Percentiles rank a stretch among this genome's conserved stretches.
Conservation (phyloP, 1,140 invertebrate genomes). For the Eumaeus atala region DNA sequence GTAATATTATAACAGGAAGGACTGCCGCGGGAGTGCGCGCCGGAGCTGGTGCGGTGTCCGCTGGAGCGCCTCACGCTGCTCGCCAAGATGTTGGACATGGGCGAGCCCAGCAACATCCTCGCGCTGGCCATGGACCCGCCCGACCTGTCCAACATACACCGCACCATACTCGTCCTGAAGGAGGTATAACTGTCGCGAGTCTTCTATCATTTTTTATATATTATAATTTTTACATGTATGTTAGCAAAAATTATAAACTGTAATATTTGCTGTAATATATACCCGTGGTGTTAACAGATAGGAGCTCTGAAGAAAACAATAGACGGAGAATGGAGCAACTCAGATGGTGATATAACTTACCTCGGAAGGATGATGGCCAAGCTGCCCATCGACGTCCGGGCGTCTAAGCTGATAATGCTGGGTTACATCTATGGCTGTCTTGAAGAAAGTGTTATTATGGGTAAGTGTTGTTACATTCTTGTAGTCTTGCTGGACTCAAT, state of each 20-base stretch:
- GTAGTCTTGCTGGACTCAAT: too few relatives aligned
- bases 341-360: conserved; percentile 93
- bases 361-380: conserved; percentile 88
- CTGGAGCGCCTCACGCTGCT: conserved; percentile 89
- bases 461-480: conserved; percentile 68
- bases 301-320: conserved; percentile 80
- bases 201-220: too few relatives aligned
- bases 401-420: conserved; percentile 90
- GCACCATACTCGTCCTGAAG: conserved; percentile 89
- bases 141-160: conserved; percentile 85
- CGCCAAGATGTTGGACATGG: conserved; percentile 89
- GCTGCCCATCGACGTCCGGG: conserved; percentile 87
- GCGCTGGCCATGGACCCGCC: conserved; percentile 92
- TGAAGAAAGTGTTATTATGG: conserved; percentile 91
- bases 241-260: too few relatives aligned
- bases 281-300: conserved; percentile 61
- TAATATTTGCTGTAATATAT: too few relatives aligned
- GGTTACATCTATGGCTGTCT: conserved; percentile 91
- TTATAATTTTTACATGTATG: too few relatives aligned
- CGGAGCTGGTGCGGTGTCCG: conserved; percentile 88
- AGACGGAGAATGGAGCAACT: conserved; percentile 67
- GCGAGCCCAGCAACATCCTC: conserved; percentile 87
- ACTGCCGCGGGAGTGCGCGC: conserved; percentile 75
- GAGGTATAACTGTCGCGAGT: too few relatives aligned
- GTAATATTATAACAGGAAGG: conserved; percentile 45